phyloP scores from a whole-genome alignment of 64 coral and sea anemone species.

The Acropora yongei region DNA sequence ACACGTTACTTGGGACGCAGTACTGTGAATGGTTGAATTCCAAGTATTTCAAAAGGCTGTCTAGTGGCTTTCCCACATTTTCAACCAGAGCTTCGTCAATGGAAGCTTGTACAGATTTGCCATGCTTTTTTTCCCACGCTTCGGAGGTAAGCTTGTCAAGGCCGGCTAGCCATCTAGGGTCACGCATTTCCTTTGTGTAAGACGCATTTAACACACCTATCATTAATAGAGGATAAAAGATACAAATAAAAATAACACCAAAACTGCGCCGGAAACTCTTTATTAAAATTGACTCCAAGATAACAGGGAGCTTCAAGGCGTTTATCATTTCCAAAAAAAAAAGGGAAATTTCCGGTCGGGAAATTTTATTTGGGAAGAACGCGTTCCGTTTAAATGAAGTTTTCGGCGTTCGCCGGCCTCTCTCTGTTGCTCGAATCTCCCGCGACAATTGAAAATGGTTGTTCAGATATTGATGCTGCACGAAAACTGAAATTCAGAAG shows the following conservation, averaged over 20 bases:
- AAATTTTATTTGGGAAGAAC: too few species aligned
- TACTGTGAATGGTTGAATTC: constrained; percentile 76
- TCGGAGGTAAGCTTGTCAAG: neutral
- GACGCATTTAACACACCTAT: constrained; percentile 51
- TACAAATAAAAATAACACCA: neutral
- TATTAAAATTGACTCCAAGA: too few species aligned
- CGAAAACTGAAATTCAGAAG: neutral
- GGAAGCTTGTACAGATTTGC: constrained; percentile 45
- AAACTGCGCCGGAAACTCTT: neutral
- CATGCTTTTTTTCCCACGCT: constrained; percentile 57
- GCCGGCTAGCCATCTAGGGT: constrained; percentile 52
- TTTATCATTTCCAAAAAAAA: too few species aligned
- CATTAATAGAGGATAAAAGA: neutral
- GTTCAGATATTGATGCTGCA: too few species aligned
- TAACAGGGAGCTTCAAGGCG: too few species aligned
- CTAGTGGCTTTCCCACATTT: constrained; percentile 80
- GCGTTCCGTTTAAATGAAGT: too few species aligned
- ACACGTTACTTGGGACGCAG: constrained; percentile 93
- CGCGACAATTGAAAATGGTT: too few species aligned
- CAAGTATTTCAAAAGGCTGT: constrained; percentile 75
- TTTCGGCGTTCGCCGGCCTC: too few species aligned
- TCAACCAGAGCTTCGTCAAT: constrained; percentile 75
- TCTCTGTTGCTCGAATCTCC: too few species aligned
- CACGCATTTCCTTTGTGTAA: constrained; percentile 39
- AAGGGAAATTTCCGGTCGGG: too few species aligned